A percentile compares a stretch with the other conserved stretches of the same genome.
These are phyloP conservation scores for Idris sp. DNA, from an alignment of 1,140 invertebrate genomes.

Conservation along the genomic window DNA sequence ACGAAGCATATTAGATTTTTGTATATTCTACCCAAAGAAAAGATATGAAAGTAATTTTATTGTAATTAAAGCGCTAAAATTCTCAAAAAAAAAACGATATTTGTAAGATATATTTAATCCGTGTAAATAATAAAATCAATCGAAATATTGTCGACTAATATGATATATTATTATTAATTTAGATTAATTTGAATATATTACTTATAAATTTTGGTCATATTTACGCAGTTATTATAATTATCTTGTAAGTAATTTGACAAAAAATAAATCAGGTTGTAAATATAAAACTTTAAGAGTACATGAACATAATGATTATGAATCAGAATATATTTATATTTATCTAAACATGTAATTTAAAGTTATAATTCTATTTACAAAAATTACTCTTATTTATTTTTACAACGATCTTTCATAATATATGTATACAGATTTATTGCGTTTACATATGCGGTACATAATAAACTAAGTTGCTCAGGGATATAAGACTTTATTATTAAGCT, in stretches of 20 bases:
- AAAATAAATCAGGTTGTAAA: slow-evolving; percentile 12
- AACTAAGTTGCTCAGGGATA: slow-evolving; percentile 47
- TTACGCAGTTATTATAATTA: not conserved
- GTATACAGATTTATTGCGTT: slow-evolving; percentile 15
- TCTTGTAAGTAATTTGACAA: slow-evolving; percentile 20
- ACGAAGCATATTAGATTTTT: no score
- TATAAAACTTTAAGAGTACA: slow-evolving; percentile 13
- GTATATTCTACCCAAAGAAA: no score
- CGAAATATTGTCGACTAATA: slow-evolving; percentile 6
- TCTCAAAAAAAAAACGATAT: no score
- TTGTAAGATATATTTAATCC: no score
- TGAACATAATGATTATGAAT: slow-evolving; percentile 9
- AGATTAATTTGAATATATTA: slow-evolving; percentile 7
- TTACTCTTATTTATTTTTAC: slow-evolving; percentile 38
- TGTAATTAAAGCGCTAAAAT: no score
- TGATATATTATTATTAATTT: slow-evolving; percentile 11
- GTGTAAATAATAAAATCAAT: no score
- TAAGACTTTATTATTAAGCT: slow-evolving; percentile 39
- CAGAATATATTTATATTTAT: slow-evolving; percentile 21
- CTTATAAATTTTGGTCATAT: slow-evolving; percentile 3
- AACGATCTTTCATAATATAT: slow-evolving; percentile 15
- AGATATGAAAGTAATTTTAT: no score
- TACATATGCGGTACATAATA: slow-evolving; percentile 26
- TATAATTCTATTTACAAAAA: slow-evolving; percentile 19
- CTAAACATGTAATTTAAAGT: slow-evolving; percentile 12